Conservation (phyloP, 53 echinoderm and acorn worm genomes). For the Mesocentrotus franciscanus region DNA sequence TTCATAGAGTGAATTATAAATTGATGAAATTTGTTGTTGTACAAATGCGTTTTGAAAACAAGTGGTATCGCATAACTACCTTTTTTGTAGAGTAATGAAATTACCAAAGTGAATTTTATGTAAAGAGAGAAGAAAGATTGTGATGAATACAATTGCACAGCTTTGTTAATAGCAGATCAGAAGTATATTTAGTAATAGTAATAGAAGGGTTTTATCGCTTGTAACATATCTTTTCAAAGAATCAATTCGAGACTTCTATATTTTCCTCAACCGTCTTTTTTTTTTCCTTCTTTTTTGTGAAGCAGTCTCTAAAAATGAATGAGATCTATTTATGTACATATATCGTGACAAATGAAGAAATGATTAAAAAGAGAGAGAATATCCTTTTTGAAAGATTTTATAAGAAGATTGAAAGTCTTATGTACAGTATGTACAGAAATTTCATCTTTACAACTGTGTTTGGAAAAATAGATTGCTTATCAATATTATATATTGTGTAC, state of each 20-base stretch:
- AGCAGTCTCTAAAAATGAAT: constrained; percentile 34
- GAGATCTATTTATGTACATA: constrained; percentile 64
- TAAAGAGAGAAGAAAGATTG: constrained; percentile 29
- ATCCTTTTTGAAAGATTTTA: constrained; percentile 43
- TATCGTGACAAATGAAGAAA: constrained; percentile 54
- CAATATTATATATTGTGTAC: constrained; percentile 35
- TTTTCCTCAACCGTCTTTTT: constrained; percentile 53
- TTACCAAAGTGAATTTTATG: constrained; percentile 69
- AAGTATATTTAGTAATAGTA: constrained; percentile 55
- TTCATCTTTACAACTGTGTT: constrained; percentile 57
- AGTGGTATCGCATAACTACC: constrained; percentile 54
- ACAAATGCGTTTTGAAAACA: constrained; percentile 58
- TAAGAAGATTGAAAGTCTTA: constrained; percentile 44
- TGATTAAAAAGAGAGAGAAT: constrained; percentile 31
- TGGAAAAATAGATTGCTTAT: constrained; percentile 51
- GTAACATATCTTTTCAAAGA: constrained; percentile 55
- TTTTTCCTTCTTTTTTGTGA: not conserved
- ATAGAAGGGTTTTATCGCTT: constrained; percentile 59
- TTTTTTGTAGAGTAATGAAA: constrained; percentile 65
- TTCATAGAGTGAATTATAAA: constrained; percentile 58
- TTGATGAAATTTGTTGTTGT: constrained; percentile 62
- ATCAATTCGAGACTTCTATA: constrained; percentile 59
- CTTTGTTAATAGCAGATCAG: constrained; percentile 67
- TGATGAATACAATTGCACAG: constrained; percentile 38
- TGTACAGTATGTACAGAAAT: constrained; percentile 66